Evolutionary conservation across 2,797 vertebrate species (phyloP), one percentile per base, ranked within the genome.

Genomic region (Crocidura indochinensis): DNA sequence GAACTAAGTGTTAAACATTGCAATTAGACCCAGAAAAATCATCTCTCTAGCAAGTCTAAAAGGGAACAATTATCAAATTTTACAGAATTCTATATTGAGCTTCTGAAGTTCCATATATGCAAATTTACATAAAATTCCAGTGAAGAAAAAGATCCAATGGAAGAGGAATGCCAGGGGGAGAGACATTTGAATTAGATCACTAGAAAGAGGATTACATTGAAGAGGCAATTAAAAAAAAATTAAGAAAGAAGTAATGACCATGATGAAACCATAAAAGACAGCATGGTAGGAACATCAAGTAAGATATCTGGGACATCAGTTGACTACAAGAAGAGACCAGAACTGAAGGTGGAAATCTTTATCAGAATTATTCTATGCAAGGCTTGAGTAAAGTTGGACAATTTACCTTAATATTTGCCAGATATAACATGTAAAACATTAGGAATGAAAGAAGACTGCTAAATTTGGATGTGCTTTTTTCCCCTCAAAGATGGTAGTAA

Each of bases 401-500:
- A 3, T 77, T 6, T 47, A 47, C 24, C 46, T 65, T 81, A 73
- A 82, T 73, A 62, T 91, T 76, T 92, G 29, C 69, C 80, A 78
- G 86, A 88, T 56, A 80, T 85, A 88, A 64, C 60, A 56, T 38
- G 67, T 69, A 76, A 92, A 89, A 91, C 71, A 62, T 77, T 56
- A 81, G 51, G 38, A 87, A 53, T 29, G 47, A 72, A 1, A 14
- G 31, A 86, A 26, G 22, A 51, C 24, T 69, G 20, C 31, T 92
- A 71, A 88, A 90, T 71, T 92, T 74, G 24, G 19, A 92, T 64
- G 81, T 20, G 4, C 80, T 85, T 83, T 67, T 91, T 90, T 90
- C 72, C 85, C 84, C 65, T 92, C 73, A 68, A 90, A 92, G 53
- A 79, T 91, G 74, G 62, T 90, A 75, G n/a, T 75, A 78, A 82